Conservation (phyloP, 2,888 invertebrate genomes). For the Uropetala carovei region DNA sequence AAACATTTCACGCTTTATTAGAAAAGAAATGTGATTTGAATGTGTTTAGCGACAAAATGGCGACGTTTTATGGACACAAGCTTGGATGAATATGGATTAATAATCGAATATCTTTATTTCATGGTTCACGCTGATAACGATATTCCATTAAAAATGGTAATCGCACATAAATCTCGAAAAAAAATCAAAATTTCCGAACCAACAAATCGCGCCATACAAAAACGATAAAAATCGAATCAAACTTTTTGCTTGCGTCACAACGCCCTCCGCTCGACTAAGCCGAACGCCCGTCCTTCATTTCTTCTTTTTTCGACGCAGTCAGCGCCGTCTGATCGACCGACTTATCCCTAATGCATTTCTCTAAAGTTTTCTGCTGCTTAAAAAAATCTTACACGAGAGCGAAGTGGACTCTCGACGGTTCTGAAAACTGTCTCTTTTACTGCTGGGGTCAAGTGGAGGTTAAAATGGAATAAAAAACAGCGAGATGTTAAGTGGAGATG, state of each 20-base stretch:
- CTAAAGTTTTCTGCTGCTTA: constrained; percentile 32
- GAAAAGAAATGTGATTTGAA: too few relatives aligned
- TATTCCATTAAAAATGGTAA: too few relatives aligned
- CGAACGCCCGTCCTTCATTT: too few relatives aligned
- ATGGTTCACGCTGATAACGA: too few relatives aligned
- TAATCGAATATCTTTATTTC: too few relatives aligned
- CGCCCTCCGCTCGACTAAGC: background rate
- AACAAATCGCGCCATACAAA: background rate
- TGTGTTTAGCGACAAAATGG: too few relatives aligned
- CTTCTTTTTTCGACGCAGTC: background rate
- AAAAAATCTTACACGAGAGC: constrained; percentile 15
- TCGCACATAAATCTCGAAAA: too few relatives aligned
- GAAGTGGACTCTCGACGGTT: constrained; percentile 22
- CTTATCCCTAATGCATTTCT: constrained; percentile 18
- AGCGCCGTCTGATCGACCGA: background rate
- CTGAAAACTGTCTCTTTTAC: constrained; percentile 35
- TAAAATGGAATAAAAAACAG: constrained; percentile 3
- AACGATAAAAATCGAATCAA: background rate
- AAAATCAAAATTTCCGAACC: too few relatives aligned
- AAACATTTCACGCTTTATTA: too few relatives aligned
- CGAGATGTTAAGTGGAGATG: background rate
- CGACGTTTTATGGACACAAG: too few relatives aligned
- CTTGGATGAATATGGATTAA: too few relatives aligned
- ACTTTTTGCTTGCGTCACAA: background rate
- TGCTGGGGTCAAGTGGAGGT: constrained; percentile 35